phyloP scores from a whole-genome alignment of 2,113 vertebrate genomes.

The Vidua chalybeata region DNA sequence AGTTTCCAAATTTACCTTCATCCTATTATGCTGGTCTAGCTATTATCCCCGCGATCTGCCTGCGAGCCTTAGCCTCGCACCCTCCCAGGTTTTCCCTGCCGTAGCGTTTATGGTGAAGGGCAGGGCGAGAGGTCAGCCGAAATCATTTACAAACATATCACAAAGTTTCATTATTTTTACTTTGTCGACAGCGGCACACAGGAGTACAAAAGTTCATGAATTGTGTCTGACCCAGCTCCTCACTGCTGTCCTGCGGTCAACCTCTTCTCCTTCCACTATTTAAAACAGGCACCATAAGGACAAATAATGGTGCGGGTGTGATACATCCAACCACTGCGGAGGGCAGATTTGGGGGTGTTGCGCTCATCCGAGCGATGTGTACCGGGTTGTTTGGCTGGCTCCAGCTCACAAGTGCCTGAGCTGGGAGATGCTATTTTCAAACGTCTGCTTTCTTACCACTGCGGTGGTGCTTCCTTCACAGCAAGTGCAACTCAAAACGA shows the following conservation, averaged over 20 bases:
- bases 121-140: conserved; percentile 87
- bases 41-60: conserved; percentile 47
- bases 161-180: conserved; percentile 92
- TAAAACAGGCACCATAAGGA: conserved; percentile 52
- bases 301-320: conserved; percentile 52
- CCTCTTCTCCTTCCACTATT: conserved; percentile 52
- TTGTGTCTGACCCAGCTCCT: conserved; percentile 78
- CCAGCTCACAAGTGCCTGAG: neutral
- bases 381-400: neutral
- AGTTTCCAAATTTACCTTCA: conserved; percentile 67
- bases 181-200: conserved; percentile 83
- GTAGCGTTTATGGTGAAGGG: conserved; percentile 81
- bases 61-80: conserved; percentile 59
- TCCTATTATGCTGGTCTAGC: conserved; percentile 46
- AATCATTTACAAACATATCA: conserved; percentile 96
- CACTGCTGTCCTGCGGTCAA: conserved; percentile 58
- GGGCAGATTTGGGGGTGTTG: conserved; percentile 43
- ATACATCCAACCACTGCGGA: conserved; percentile 24
- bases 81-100: conserved; percentile 67
- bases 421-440: neutral
- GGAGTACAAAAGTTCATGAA: conserved; percentile 88
- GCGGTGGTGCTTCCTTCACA: neutral
- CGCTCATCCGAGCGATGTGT: neutral
- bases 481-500: conserved; percentile 37
- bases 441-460: neutral